Conservation (phyloP, 2,888 invertebrate genomes). For the Eupelmus urozonus region DNA sequence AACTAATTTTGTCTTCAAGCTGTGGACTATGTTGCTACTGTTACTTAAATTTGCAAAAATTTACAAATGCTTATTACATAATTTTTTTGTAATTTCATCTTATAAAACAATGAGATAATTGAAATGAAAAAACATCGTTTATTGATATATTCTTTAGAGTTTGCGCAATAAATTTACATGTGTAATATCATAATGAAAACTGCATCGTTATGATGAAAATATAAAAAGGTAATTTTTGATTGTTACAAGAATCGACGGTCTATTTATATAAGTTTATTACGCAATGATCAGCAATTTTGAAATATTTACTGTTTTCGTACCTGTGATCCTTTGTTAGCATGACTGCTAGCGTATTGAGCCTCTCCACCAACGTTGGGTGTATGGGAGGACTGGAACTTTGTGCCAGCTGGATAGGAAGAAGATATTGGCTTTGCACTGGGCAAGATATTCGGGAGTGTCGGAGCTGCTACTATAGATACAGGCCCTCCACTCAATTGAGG, state of each 20-base stretch:
- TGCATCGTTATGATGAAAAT: too few relatives aligned
- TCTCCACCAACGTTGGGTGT: slow-evolving; percentile 62
- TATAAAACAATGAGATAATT: too few relatives aligned
- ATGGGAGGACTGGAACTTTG: slow-evolving; percentile 76
- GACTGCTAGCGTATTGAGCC: slow-evolving; percentile 63
- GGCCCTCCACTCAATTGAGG: slow-evolving; percentile 65
- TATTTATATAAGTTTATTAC: slow-evolving; percentile 12
- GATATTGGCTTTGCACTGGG: slow-evolving; percentile 71
- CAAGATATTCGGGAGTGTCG: slow-evolving; percentile 70
- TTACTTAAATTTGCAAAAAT: too few relatives aligned
- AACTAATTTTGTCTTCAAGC: too few relatives aligned
- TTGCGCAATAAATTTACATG: too few relatives aligned
- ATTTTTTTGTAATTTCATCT: too few relatives aligned
- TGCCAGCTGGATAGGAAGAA: slow-evolving; percentile 73
- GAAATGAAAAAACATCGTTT: too few relatives aligned
- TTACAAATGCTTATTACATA: too few relatives aligned
- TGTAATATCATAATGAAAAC: too few relatives aligned
- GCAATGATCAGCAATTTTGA: background rate
- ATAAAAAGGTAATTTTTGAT: too few relatives aligned
- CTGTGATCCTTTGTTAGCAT: slow-evolving; percentile 65
- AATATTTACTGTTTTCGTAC: slow-evolving; percentile 44
- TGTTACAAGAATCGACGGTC: background rate
- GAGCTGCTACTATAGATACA: slow-evolving; percentile 66
- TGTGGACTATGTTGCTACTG: too few relatives aligned
- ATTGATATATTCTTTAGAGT: too few relatives aligned